Base-by-base conservation (phyloP, 2,797 vertebrate genomes). In the Rhabdophis nuchalis region DNA sequence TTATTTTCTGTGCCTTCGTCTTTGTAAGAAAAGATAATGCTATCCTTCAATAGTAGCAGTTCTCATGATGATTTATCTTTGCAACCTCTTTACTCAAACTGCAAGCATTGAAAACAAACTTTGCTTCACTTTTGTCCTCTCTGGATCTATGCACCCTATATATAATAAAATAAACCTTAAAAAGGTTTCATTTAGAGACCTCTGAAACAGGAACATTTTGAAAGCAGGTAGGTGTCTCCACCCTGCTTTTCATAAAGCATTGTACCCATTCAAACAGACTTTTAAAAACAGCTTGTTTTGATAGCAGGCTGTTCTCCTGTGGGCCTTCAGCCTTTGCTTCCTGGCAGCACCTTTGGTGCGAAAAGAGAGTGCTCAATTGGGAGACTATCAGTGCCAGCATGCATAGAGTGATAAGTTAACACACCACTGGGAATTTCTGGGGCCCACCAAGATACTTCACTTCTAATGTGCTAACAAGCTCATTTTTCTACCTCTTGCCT, bases 391-490 rank as follows among this genome's bases (percentile, higher is more conserved):
- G 98, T 98, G 97, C 97, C 98, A 98, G 98, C 98, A 98, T 98
- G 98, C 98, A 98, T 97, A 97, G 97, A 98, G 98, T 97, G 98
- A 98, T 97, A 98, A 98, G 98, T 98, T 98, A 98, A 98, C 98
- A 98, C 97, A 97, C 98, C 97, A 98, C 97, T 98, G 97, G 98
- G 98, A 98, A 98, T 98, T 97, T 98, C 97, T 97, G 98, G 97
- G 97, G 97, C 98, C 97, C 98, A 98, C 98, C 98, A 98, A 97
- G 98, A 98, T 97, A 97, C 98, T 98, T 97, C 98, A 97, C 98
- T 98, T 98, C 98, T 98, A 98, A 99, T 98, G 98, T 97, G 98
- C 98, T 99, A 99, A 99, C 98, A 98, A 99, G 98, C 98, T 98
- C 98, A 97, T 98, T 98, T 98, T 98, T 98, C 97, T 98, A 98